These are phyloP conservation scores for Hydrochoerus hydrochaeris DNA, from an alignment of 2,113 vertebrate genomes.

Conservation along the genomic window DNA sequence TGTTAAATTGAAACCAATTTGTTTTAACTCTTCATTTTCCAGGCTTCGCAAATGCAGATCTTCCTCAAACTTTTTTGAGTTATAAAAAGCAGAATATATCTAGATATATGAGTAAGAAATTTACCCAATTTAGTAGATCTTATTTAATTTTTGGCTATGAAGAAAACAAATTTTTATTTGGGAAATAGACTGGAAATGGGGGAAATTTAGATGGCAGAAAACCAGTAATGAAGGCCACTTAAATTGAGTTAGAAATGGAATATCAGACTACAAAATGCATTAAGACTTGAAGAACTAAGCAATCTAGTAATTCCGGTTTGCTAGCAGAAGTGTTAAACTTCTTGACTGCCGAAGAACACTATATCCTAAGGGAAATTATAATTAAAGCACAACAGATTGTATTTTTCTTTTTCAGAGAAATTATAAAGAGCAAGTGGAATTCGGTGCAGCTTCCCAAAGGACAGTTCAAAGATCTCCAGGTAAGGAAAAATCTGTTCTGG, in stretches of 20 bases:
- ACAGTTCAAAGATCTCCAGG: conserved; percentile 74
- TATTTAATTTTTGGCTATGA: conserved; percentile 68
- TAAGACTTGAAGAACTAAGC: conserved; percentile 68
- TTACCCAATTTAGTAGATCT: conserved; percentile 62
- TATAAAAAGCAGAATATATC: conserved; percentile 51
- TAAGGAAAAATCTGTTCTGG: conserved; percentile 77
- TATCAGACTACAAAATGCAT: conserved; percentile 72
- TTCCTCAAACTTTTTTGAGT: conserved; percentile 55
- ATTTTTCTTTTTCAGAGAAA: conserved; percentile 79
- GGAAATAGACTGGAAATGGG: conserved; percentile 68
- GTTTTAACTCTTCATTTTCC: conserved; percentile 24
- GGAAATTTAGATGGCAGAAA: conserved; percentile 55
- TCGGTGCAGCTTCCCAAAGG: conserved; percentile 65
- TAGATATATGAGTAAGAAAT: conserved; percentile 59
- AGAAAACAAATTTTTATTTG: conserved; percentile 74
- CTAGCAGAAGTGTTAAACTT: conserved; percentile 70
- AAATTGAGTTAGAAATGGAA: conserved; percentile 73
- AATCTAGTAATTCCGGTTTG: conserved; percentile 69
- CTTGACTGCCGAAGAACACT: conserved; percentile 60
- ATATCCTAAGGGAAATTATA: conserved; percentile 77
- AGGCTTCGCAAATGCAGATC: conserved; percentile 9
- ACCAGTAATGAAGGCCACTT: conserved; percentile 59
- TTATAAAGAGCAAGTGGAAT: conserved; percentile 71
- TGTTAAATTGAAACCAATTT: conserved; percentile 4
- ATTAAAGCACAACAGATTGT: conserved; percentile 79